Base-by-base conservation (phyloP, 2,113 vertebrate genomes). In the Ameiurus melas region DNA sequence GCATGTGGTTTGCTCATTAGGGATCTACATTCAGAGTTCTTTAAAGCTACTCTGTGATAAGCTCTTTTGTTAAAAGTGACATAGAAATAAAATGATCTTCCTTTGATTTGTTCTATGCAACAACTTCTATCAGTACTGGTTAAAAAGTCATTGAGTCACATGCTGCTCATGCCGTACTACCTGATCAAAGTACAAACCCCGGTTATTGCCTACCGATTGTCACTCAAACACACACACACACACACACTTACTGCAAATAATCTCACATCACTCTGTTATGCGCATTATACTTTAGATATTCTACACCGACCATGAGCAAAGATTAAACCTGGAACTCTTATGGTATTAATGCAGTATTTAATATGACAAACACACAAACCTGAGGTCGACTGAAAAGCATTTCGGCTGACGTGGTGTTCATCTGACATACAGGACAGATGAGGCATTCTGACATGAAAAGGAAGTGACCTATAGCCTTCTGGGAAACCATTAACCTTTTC, bases 171-270 rank as follows among this genome's bases (percentile, higher is more conserved):
- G 64, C 51, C 4, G 14, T 58, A 20, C 47, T 64, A 51, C 7
- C 12, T 84, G 87, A 84, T 78, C 84, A 86, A 86, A 84, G 89
- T 87, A 58, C 86, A 86, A 87, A 79, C 47, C 71, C n/a, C 5
- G 62, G 58, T 68, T 33, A 57, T 4, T 33, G 53, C 39, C 30
- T 36, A 60, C 70, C n/a, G 13, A 60, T 12, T 9, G 3, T 70
- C 66, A 85, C 57, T 47, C 55, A 89, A 43, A 71, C 47, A 51
- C 53, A 70, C 77, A 70, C 22, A 84, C 13, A 64, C 20, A 71
- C 53, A 70, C 77, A 39, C 33, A 25, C 19, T 4, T 6, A 27
- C 14, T 6, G 7, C 27, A 55, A 7, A 53, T 30, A 20, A 12
- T 25, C 8, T 53, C 6, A 80, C 27, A 4, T 1, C 1, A 53